phyloP scores from a whole-genome alignment of 2,113 vertebrate genomes.

The Cyphomyrus discorhynchus region DNA sequence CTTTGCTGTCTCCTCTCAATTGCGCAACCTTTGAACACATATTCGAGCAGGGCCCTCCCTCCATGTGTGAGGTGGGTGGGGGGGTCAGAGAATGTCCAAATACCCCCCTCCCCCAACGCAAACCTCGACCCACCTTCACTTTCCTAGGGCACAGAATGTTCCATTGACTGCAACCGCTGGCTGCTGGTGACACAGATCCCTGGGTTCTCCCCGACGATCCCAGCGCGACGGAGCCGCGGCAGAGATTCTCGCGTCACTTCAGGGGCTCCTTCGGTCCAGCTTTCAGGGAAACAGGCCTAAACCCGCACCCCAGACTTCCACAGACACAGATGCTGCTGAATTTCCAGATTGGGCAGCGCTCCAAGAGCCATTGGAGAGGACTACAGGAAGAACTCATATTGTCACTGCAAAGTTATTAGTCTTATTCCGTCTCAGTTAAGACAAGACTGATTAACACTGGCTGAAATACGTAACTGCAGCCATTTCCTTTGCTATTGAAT shows the following conservation, averaged over 20 bases:
- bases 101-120: neutral
- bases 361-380: neutral
- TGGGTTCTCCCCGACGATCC: neutral
- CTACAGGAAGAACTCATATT: neutral
- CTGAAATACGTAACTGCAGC: neutral
- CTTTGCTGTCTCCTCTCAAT: neutral
- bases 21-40: neutral
- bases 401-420: neutral
- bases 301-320: neutral
- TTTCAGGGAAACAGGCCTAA: neutral
- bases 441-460: neutral
- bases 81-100: neutral
- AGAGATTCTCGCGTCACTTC: neutral
- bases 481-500: neutral
- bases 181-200: neutral
- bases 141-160: neutral
- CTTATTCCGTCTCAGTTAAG: neutral
- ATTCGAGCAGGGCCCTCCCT: neutral
- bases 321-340: neutral
- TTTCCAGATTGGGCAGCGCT: neutral
- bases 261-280: neutral
- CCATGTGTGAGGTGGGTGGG: neutral
- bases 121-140: neutral
- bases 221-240: neutral
- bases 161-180: neutral